These are phyloP conservation scores for Oenanthe oenanthe DNA, from an alignment of 2,113 vertebrate species.

Conservation along the genomic window DNA sequence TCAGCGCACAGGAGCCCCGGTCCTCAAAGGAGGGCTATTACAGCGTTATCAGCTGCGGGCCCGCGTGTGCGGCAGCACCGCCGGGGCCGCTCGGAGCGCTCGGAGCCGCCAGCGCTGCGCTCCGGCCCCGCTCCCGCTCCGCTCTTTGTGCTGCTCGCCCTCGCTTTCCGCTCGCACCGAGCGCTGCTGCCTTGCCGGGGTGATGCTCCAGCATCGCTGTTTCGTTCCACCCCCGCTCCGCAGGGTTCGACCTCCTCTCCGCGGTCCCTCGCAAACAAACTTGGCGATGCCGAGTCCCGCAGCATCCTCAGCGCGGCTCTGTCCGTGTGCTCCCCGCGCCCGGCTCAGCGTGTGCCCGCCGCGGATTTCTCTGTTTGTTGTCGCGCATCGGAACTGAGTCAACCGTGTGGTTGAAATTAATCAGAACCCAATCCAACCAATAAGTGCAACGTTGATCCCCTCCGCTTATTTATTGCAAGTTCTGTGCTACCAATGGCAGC, in stretches of 20 bases:
- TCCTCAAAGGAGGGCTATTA: conserved; percentile 99
- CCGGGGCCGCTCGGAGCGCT: conserved; percentile 64
- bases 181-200: background rate
- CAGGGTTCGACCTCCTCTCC: background rate
- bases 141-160: conserved; percentile 64
- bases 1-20: conserved; percentile 91
- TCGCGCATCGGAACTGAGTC: background rate
- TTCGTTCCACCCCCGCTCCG: background rate
- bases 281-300: background rate
- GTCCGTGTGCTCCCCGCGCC: background rate
- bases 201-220: background rate
- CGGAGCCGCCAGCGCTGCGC: background rate
- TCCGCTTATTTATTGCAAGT: background rate
- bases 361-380: conserved; percentile 3
- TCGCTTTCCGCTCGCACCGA: background rate
- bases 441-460: background rate
- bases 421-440: conserved; percentile 33
- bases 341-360: background rate
- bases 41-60: conserved; percentile 96
- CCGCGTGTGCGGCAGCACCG: conserved; percentile 74
- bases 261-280: background rate
- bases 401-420: background rate
- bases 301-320: background rate
- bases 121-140: background rate
- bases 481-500: background rate